A percentile compares a stretch with the other conserved stretches of the same genome.
These are phyloP conservation scores for Todiramphus saurophagus DNA, from an alignment of 2,113 vertebrate species.

Conservation along the genomic window DNA sequence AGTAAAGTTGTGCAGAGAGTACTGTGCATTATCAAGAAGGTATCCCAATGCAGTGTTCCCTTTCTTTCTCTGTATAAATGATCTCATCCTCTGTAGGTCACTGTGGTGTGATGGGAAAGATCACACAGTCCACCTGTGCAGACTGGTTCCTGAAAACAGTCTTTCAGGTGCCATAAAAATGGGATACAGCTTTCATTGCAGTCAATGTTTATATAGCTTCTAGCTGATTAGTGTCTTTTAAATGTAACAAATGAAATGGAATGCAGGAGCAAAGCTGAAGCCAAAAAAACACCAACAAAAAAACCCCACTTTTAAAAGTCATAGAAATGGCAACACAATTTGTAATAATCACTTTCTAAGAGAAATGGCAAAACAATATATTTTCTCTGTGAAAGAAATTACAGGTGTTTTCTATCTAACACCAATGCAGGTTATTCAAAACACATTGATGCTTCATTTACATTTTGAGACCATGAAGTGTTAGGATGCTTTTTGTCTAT, in stretches of 20 bases:
- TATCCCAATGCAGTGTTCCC: background rate
- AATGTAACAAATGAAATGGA: background rate
- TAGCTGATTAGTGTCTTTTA: background rate
- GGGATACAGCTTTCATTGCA: background rate
- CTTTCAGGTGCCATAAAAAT: background rate
- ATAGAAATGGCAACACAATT: background rate
- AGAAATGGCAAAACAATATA: background rate
- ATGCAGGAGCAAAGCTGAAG: background rate
- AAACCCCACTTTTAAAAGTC: background rate
- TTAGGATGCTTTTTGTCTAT: background rate
- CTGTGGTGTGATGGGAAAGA: background rate
- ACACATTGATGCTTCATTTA: background rate
- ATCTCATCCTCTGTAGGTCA: background rate
- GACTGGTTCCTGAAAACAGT: background rate
- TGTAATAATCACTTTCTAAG: background rate
- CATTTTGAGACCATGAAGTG: background rate
- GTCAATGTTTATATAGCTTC: background rate
- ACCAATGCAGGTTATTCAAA: background rate
- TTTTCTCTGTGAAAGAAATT: background rate
- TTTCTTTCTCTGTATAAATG: background rate
- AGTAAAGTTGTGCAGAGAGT: background rate
- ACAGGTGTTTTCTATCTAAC: background rate
- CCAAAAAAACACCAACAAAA: background rate
- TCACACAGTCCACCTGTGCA: background rate
- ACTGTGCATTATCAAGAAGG: background rate